phyloP scores from a whole-genome alignment of 2,797 vertebrate species.

The Centroberyx gerrardi region DNA sequence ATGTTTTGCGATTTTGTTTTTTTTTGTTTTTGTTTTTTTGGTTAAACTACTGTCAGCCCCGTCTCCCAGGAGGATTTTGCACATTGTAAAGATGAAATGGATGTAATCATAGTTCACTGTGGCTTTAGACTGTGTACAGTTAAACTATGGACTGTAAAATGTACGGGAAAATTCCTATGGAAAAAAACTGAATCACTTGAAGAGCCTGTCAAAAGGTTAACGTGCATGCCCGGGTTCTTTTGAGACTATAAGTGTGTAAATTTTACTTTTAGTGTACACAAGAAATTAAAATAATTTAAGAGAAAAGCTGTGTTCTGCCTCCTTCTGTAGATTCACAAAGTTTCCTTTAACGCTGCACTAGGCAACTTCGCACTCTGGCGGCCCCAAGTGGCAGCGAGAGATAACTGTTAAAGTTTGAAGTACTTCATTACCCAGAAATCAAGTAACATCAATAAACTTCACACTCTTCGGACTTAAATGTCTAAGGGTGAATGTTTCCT shows the following conservation, averaged over 20 bases:
- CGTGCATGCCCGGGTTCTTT: conserved; percentile 94
- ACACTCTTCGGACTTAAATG: no score
- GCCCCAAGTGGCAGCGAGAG: no score
- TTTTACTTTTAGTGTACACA: conserved; percentile 99
- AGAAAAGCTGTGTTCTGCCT: conserved; percentile 73
- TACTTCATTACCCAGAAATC: no score
- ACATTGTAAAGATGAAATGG: conserved; percentile 97
- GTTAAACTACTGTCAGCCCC: conserved; percentile 90
- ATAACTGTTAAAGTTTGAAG: no score
- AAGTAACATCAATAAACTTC: no score
- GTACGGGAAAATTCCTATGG: conserved; percentile 97
- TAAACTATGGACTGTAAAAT: conserved; percentile 96
- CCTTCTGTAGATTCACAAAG: conserved; percentile 37
- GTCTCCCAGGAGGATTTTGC: conserved; percentile 94
- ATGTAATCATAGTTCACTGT: conserved; percentile 98
- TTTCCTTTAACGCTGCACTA: no score
- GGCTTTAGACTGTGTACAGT: conserved; percentile 97
- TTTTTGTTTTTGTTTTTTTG: conserved; percentile 43
- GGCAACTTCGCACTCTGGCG: no score
- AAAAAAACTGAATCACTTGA: conserved; percentile 91
- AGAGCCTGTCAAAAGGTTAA: conserved; percentile 92
- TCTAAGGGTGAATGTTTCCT: no score
- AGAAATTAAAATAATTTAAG: conserved; percentile 99
- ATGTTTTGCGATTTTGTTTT: neutral
- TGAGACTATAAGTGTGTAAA: conserved; percentile 96